These are phyloP conservation scores for Pygmarrhopalites habei DNA, from an alignment of 1,140 invertebrate genomes.

Conservation along the genomic window DNA sequence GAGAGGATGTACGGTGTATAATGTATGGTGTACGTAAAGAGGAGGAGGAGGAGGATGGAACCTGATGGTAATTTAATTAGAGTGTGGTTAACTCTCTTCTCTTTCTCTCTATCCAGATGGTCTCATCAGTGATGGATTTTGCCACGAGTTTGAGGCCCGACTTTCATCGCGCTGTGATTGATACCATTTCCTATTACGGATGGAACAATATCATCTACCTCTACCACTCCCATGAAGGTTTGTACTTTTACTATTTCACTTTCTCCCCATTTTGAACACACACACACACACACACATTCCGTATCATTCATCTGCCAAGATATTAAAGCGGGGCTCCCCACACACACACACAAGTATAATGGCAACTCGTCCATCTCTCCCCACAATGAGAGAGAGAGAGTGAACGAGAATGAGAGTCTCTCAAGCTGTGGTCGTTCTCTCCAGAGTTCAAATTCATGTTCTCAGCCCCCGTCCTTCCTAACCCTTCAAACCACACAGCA, in stretches of 20 bases:
- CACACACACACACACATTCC: not conserved
- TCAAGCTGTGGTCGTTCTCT: too few relatives aligned
- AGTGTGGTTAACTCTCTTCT: not conserved
- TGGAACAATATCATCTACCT: conserved; percentile 91
- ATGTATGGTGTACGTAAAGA: too few relatives aligned
- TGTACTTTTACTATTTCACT: conserved; percentile 45
- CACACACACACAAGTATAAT: too few relatives aligned
- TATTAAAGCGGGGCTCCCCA: too few relatives aligned
- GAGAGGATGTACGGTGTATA: too few relatives aligned
- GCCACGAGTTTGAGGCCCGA: conserved; percentile 90
- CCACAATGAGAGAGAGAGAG: too few relatives aligned
- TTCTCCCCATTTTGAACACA: not conserved
- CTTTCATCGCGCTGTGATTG: conserved; percentile 86
- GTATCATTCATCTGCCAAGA: not conserved
- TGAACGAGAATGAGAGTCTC: too few relatives aligned
- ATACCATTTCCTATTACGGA: conserved; percentile 81
- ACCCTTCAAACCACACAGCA: too few relatives aligned
- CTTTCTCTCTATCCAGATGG: conserved; percentile 30
- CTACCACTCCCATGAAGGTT: conserved; percentile 91
- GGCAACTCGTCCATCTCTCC: too few relatives aligned
- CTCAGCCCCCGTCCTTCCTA: too few relatives aligned
- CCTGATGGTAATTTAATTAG: conserved; percentile 17
- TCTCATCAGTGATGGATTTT: conserved; percentile 56
- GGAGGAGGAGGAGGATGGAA: too few relatives aligned
- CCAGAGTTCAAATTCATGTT: too few relatives aligned